Evolutionary conservation across 2,113 vertebrate genomes (phyloP), one percentile per base, ranked within the genome.

Genomic region (Melanotaenia duboulayi): DNA sequence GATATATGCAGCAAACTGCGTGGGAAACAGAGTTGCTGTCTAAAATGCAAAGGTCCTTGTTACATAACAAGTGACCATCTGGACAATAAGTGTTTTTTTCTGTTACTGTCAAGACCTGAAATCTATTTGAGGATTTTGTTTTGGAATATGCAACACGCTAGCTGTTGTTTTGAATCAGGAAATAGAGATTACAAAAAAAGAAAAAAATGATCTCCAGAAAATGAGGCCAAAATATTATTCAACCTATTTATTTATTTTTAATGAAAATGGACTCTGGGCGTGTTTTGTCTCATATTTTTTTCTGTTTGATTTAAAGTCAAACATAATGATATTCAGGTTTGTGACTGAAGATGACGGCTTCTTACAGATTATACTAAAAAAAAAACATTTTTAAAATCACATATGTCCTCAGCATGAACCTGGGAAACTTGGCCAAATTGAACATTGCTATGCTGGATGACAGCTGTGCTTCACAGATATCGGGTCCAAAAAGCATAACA

Each of bases 381-480:
- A 57, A n/a, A 71, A 71, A 74, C 70, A 40, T 75, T 71, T 22
- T 23, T 16, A 73, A 23, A 24, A 24, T 51, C 49, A 14, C 23
- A 57, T 52, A 32, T 20, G 12, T 72, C 74, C 60, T 74, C 49
- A 23, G 37, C 49, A 76, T 80, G 73, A 89, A 80, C 71, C 82
- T 44, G 58, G 50, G 48, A 44, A 35, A 44, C 59, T 32, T 60
- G 63, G 44, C 32, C n/a, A 13, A 1, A 13, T 4, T 7, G 10
- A 58, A 48, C 59, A 88, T 86, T 74, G 65, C 82, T 28, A 78
- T 35, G 28, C 32, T 7, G 80, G n/a, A 16, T 22, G 42, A 56
- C 59, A 59, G 24, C 55, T 35, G 54, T n/a, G 17, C 52, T 65
- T 20, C 48, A 61, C 20, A 39, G 28, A 77, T 64, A 66, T 32